These are phyloP conservation scores for Brachyrhaphis roseni DNA, from an alignment of 2,797 vertebrate species.

Conservation along the genomic window DNA sequence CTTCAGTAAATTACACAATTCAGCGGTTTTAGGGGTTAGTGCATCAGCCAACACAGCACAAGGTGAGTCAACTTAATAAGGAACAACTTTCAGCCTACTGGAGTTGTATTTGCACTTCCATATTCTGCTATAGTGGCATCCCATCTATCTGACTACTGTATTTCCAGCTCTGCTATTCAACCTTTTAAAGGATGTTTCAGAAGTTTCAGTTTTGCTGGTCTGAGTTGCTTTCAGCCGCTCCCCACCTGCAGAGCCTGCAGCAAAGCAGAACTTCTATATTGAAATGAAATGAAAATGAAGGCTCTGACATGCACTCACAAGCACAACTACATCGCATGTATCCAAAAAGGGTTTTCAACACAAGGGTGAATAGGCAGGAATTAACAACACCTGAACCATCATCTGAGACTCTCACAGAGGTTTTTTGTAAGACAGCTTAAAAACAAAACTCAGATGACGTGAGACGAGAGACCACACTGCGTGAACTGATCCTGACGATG, in stretches of 20 bases:
- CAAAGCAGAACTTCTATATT: neutral
- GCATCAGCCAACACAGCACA: neutral
- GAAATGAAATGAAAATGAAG: constrained; percentile 1
- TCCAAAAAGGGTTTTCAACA: constrained; percentile 1
- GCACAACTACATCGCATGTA: neutral
- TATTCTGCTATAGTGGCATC: too few relatives aligned
- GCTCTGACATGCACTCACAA: constrained; percentile 4
- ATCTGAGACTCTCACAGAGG: constrained; percentile 1
- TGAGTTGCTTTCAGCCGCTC: neutral
- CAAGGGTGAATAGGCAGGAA: constrained; percentile 1
- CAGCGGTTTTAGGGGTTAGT: neutral
- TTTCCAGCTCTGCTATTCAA: neutral
- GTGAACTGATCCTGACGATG: neutral
- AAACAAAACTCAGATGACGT: constrained; percentile 29
- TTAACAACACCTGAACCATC: constrained; percentile 33
- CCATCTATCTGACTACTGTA: neutral
- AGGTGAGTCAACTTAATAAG: neutral
- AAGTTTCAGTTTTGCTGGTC: neutral
- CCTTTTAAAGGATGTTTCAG: neutral
- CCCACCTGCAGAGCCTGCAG: neutral
- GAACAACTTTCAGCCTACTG: neutral
- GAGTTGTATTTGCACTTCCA: neutral
- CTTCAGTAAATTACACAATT: neutral
- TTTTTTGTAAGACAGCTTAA: constrained; percentile 19
- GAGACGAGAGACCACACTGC: neutral